Percentiles rank a stretch among this genome's conserved stretches.
These are phyloP conservation scores for Sebastiscus albofasciatus DNA, from an alignment of 2,797 vertebrate species.

Conservation along the genomic window DNA sequence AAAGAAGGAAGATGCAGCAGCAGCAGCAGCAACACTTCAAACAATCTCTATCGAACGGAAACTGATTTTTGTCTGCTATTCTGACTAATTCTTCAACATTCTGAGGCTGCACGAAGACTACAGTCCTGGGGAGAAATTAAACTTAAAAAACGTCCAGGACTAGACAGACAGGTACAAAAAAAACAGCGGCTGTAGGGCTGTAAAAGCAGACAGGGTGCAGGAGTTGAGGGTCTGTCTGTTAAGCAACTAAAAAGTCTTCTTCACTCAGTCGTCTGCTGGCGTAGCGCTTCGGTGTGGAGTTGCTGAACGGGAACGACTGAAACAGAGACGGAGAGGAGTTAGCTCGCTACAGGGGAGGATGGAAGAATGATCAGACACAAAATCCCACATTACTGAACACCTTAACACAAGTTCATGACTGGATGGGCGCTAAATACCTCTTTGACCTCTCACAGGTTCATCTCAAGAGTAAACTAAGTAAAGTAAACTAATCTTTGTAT, in stretches of 20 bases:
- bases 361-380: conserved; percentile 6
- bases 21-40: conserved; percentile 38
- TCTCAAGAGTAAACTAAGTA: background rate
- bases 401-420: background rate
- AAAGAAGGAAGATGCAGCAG: conserved; percentile 2
- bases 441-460: background rate
- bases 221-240: conserved; percentile 38
- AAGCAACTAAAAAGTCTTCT: conserved; percentile 51
- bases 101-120: conserved; percentile 22
- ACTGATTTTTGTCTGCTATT: background rate
- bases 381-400: background rate
- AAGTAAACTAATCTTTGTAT: background rate
- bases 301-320: conserved; percentile 84
- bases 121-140: conserved; percentile 29
- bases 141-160: conserved; percentile 16
- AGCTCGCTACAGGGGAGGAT: conserved; percentile 46
- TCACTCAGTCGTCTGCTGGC: conserved; percentile 74
- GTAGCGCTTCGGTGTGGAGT: conserved; percentile 78
- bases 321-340: conserved; percentile 74
- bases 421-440: background rate
- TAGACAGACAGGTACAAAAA: conserved; percentile 27
- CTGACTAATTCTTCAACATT: conserved; percentile 20
- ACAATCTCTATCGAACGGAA: conserved; percentile 28
- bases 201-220: conserved; percentile 49
- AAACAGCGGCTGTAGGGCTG: conserved; percentile 35